Evolutionary conservation across 2,888 invertebrate genomes (phyloP).

Genomic region (Erannis defoliaria): DNA sequence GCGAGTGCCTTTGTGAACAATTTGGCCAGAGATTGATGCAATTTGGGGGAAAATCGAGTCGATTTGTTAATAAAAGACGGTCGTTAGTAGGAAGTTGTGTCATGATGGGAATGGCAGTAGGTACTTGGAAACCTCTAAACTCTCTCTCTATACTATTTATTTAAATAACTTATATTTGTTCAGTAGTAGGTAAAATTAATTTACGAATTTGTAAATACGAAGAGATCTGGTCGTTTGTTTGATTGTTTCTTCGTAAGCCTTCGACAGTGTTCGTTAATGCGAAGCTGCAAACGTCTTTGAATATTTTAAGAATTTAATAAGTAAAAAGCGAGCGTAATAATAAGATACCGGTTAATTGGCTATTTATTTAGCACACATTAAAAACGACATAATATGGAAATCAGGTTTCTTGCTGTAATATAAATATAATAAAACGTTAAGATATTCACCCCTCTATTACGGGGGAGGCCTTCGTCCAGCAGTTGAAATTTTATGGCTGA

Average conservation of each 20-base stretch:
- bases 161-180: not conserved
- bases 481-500: too few relatives aligned
- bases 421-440: too few relatives aligned
- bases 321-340: not conserved
- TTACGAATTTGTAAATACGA: constrained; percentile 1
- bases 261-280: not conserved
- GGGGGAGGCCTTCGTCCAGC: too few relatives aligned
- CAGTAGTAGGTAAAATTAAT: not conserved
- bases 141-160: not conserved
- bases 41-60: constrained; percentile 23
- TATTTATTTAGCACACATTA: not conserved
- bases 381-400: not conserved
- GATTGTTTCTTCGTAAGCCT: constrained; percentile 12
- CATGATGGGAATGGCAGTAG: constrained; percentile 4
- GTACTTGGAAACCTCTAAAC: not conserved
- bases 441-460: too few relatives aligned
- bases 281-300: not conserved
- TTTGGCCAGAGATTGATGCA: constrained; percentile 22
- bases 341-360: not conserved
- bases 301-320: not conserved
- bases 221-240: not conserved
- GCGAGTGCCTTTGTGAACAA: constrained; percentile 27
- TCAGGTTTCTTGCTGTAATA: too few relatives aligned
- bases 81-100: constrained; percentile 10
- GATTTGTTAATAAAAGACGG: constrained; percentile 11